Evolutionary conservation across 1,140 invertebrate genomes (phyloP), one percentile per base, ranked within the genome.

Genomic region (Saxidomus purpurata): DNA sequence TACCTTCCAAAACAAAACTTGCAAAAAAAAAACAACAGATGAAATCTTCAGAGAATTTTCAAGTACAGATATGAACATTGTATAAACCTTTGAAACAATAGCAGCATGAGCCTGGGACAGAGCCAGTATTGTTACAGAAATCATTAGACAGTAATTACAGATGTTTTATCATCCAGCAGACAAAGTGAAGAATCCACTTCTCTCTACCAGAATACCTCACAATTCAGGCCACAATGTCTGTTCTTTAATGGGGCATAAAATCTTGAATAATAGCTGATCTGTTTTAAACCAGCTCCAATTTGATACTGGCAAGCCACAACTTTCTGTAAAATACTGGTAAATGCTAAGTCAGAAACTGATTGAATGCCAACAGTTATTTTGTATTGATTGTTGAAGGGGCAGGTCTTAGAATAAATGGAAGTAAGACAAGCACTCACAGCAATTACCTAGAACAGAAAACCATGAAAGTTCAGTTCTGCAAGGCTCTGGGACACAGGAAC

Each of bases 181-280:
- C 67, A 71, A 71, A 71, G n/a, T n/a, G 67, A 28, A 28, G 19
- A 71, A 38, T 71, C 22, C 3, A 17, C 17, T 71, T 38, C 19
- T 38, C 38, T 9, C 34, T 22, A 71, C 1, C 67, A 71, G 67
- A 71, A 71, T 71, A 71, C 67, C 34, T 71, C 34, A 36, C 67
- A 71, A 71, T 71, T 71, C 67, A 38, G 67, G 67, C 67, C 34
- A 67, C 63, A 67, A 38, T 28, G 67, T 71, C 67, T 71, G 67
- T 71, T 71, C 67, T 40, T 13, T 9, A 71, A 71, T 71, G 67
- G 67, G 67, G 67, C 67, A 71, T 71, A 71, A 71, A 71, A 71
- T 71, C 67, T 40, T 6, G 22, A 38, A 71, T 71, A 71, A 71
- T 71, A 15, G 34, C 8, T 71, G 67, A 71, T 71, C 67, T 71